Evolutionary conservation across 2,888 invertebrate species (phyloP).

Genomic region (Cetonia aurata): DNA sequence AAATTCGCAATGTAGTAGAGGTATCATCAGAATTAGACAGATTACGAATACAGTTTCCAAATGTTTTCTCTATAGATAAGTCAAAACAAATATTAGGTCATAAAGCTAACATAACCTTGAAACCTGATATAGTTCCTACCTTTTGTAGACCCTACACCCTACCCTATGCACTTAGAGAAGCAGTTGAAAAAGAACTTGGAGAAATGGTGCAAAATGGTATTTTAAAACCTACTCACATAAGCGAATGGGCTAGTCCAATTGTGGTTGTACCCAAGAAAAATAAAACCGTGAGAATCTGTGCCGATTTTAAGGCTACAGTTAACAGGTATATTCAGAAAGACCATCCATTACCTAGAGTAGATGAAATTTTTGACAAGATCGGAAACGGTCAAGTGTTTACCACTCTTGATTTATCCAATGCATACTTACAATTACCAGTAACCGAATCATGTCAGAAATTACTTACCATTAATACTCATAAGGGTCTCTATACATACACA

Average conservation of each 20-base stretch:
- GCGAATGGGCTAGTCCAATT: conserved; percentile 33
- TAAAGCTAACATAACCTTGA: background rate
- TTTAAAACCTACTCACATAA: background rate
- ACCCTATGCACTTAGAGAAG: background rate
- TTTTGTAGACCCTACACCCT: conserved; percentile 16
- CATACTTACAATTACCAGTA: conserved; percentile 52
- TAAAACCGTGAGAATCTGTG: conserved; percentile 50
- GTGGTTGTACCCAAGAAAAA: conserved; percentile 21
- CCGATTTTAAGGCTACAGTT: conserved; percentile 54
- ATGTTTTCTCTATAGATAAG: background rate
- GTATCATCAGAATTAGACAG: background rate
- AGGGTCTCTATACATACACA: conserved; percentile 51
- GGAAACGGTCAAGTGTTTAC: conserved; percentile 51
- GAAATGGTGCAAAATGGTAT: background rate
- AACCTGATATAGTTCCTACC: background rate
- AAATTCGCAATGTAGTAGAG: too few relatives aligned
- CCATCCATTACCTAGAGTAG: conserved; percentile 54
- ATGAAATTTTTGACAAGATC: conserved; percentile 55
- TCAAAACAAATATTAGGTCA: background rate
- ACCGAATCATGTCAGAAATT: conserved; percentile 48
- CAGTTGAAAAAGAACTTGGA: background rate
- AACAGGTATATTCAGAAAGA: conserved; percentile 51
- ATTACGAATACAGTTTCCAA: background rate
- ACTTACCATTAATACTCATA: conserved; percentile 53
- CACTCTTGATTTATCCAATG: conserved; percentile 51